A percentile compares a stretch with the other conserved stretches of the same genome.
Evolutionary conservation across 1,140 invertebrate species (phyloP).

Genomic region (Drosophila truncata): DNA sequence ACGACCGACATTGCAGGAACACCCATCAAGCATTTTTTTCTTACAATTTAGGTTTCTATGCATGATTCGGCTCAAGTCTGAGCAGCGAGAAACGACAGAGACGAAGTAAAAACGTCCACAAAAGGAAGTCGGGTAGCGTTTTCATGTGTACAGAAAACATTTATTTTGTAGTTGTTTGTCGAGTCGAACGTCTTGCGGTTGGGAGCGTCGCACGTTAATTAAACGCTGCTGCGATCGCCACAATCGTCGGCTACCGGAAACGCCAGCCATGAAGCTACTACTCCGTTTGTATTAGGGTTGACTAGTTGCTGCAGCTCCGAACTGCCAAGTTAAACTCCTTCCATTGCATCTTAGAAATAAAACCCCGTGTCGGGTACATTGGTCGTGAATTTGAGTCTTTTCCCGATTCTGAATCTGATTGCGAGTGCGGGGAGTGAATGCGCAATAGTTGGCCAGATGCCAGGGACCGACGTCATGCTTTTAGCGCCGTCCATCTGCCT

Average conservation of each 20-base stretch:
- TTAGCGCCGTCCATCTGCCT: conserved; percentile 61
- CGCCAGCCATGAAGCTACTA: conserved; percentile 29
- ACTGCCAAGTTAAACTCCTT: conserved; percentile 10
- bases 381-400: not conserved
- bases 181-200: conserved; percentile 34
- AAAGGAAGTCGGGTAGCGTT: conserved; percentile 55
- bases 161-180: conserved; percentile 15
- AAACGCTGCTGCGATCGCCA: conserved; percentile 40
- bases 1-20: conserved; percentile 32
- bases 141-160: conserved; percentile 28
- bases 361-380: not conserved
- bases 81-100: conserved; percentile 16
- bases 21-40: conserved; percentile 50
- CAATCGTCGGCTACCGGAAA: conserved; percentile 49
- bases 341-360: conserved; percentile 16
- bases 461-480: conserved; percentile 69
- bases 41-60: conserved; percentile 73
- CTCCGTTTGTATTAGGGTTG: conserved; percentile 19
- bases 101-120: conserved; percentile 18
- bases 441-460: conserved; percentile 65
- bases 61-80: conserved; percentile 35
- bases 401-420: conserved; percentile 11
- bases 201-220: conserved; percentile 60
- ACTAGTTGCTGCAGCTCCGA: not conserved
- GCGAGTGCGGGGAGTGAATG: conserved; percentile 12